These are phyloP conservation scores for Meghimatium bilineatum DNA, from an alignment of 2,888 invertebrate species.

Conservation along the genomic window DNA sequence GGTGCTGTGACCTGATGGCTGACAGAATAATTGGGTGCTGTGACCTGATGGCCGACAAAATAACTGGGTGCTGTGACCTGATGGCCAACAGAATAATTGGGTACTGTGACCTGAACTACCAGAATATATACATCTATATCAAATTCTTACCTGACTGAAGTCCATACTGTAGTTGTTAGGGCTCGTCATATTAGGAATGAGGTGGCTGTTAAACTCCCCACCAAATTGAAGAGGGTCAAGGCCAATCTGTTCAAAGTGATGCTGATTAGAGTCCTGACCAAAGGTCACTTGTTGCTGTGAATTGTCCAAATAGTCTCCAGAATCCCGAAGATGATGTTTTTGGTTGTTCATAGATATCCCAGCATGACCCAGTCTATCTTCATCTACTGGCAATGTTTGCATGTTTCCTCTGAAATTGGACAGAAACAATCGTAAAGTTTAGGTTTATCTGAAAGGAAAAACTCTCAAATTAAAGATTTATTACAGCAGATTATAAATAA, in stretches of 20 bases:
- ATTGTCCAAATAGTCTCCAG: conserved; percentile 64
- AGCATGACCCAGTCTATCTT: conserved; percentile 80
- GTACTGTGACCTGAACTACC: too few relatives aligned
- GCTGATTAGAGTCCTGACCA: conserved; percentile 10
- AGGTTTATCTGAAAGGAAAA: too few relatives aligned
- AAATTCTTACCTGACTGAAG: conserved; percentile 71
- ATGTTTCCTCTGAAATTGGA: conserved; percentile 81
- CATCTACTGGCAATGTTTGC: conserved; percentile 93
- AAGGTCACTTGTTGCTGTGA: conserved; percentile 17
- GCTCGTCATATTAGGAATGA: conserved; percentile 77
- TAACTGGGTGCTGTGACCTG: too few relatives aligned
- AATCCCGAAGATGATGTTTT: conserved; percentile 50
- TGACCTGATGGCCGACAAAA: too few relatives aligned
- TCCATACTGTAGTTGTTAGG: conserved; percentile 76
- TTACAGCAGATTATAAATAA: too few relatives aligned
- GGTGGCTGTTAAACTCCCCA: conserved; percentile 59
- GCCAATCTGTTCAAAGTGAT: conserved; percentile 74
- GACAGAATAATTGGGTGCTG: too few relatives aligned
- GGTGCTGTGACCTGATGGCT: too few relatives aligned
- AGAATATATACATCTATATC: too few relatives aligned
- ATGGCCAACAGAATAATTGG: too few relatives aligned
- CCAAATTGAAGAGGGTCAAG: conserved; percentile 73
- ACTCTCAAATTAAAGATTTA: too few relatives aligned
- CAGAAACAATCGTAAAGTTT: not conserved
- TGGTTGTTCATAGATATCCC: conserved; percentile 56